A percentile compares a stretch with the other conserved stretches of the same genome.
Conservation (phyloP, 2,888 invertebrate species). For the Sinhomidia bicolor region DNA sequence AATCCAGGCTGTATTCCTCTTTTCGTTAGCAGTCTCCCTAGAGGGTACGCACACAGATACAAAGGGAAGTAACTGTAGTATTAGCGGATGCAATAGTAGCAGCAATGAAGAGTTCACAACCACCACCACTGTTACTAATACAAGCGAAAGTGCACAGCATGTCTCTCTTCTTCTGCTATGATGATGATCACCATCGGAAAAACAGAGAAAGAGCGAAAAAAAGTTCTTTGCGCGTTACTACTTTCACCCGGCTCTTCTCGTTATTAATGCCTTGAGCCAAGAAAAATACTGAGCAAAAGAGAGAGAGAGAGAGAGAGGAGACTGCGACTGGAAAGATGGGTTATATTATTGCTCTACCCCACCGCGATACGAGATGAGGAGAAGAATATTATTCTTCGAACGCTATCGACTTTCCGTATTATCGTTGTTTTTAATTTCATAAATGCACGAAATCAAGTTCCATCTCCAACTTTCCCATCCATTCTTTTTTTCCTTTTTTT, state of each 20-base stretch:
- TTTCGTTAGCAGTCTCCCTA: constrained; percentile 45
- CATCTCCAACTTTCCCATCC: background rate
- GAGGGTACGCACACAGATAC: constrained; percentile 23
- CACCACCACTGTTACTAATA: background rate
- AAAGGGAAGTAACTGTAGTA: background rate
- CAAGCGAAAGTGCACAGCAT: constrained; percentile 55
- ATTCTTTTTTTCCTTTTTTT: background rate
- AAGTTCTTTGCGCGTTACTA: constrained; percentile 26
- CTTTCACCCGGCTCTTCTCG: constrained; percentile 51
- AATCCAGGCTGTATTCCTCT: background rate
- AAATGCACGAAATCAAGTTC: constrained; percentile 37
- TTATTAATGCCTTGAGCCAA: constrained; percentile 64
- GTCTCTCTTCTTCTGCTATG: background rate
- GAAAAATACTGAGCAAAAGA: too few relatives aligned
- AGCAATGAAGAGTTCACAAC: background rate
- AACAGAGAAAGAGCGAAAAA: background rate
- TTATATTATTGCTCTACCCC: background rate
- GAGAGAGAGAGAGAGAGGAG: too few relatives aligned
- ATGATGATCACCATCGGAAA: background rate
- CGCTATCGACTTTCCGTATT: background rate
- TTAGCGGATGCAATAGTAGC: background rate
- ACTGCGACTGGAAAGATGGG: background rate
- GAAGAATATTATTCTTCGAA: background rate
- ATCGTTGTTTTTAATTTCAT: constrained; percentile 60
- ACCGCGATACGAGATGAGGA: background rate